Base-by-base conservation (phyloP, 2,888 invertebrate genomes). In the Resseliella maxima region DNA sequence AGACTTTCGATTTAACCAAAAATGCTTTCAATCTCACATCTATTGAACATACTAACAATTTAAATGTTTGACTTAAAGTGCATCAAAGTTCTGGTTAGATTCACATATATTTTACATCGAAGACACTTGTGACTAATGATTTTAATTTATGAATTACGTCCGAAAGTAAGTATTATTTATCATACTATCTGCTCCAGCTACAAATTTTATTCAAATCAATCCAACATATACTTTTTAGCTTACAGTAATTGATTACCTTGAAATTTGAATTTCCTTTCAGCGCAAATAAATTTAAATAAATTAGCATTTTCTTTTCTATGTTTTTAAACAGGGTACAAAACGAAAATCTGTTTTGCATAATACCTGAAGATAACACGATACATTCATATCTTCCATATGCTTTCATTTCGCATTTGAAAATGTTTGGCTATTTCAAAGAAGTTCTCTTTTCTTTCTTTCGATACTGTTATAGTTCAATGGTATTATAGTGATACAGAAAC, bases 121-220 rank as follows among this genome's bases (percentile, higher is more conserved):
- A 59, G 24, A 59, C 59, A 59, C 59, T 59, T 59, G 59, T 59
- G 59, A 59, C 59, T 59, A 24, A 59, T 59, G 59, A 59, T 59
- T 59, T 59, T 59, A 59, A 59, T 59, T 59, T 59, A 59, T 59
- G 27, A 59, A 59, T 59, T 59, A 59, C 24, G 59, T n/a, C 24
- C 50, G 2, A 50, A 50, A 50, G 15, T 18, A 50, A 12, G 50
- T 18, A 59, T 59, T 8, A 59, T 27, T 24, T 12, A 50, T 59
- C 24, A 41, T 41, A 12, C 12, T 41, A 41, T 59, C 15, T 15
- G 27, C 59, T 27, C 24, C 24, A 12, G 24, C 5, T 59, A 24
- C 59, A 59, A 24, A 2, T 59, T 59, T 27, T 59, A 24, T 24
- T 59, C 24, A 59, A 59, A 59, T 59, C 59, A 15, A 59, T 59